Evolutionary conservation across 2,888 invertebrate species (phyloP).

Genomic region (Drosophila kanekoi): DNA sequence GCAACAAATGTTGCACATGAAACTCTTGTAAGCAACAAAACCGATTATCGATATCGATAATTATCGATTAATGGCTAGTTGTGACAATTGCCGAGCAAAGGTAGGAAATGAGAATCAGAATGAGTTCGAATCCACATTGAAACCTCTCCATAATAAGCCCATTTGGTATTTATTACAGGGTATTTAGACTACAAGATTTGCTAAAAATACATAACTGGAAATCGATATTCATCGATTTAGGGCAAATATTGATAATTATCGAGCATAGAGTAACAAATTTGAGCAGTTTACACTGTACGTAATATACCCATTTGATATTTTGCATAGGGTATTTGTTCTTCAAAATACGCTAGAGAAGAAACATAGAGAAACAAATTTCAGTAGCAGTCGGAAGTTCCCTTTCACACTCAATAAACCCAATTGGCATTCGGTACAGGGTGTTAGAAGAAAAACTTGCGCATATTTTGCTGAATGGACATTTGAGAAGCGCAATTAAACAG

Average conservation of each 20-base stretch:
- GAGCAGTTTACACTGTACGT: no score
- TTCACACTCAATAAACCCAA: neutral
- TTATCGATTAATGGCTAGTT: no score
- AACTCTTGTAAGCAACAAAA: no score
- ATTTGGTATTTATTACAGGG: neutral
- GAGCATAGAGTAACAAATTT: no score
- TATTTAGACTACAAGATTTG: neutral
- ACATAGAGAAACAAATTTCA: no score
- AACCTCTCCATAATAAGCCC: neutral
- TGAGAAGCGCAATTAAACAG: conserved; percentile 1
- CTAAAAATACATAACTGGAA: neutral
- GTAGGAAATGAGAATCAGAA: no score
- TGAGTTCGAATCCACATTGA: no score
- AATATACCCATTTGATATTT: neutral
- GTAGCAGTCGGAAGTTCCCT: no score
- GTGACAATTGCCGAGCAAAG: no score
- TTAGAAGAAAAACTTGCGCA: neutral
- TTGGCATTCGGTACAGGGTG: neutral
- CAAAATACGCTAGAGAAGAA: no score
- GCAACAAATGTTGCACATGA: no score
- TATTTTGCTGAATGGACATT: neutral
- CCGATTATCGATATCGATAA: no score
- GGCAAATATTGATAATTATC: neutral
- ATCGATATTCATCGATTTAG: neutral
- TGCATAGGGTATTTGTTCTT: neutral